Evolutionary conservation across 2,888 invertebrate genomes (phyloP).

Genomic region (Trypoxylon attenuatum): DNA sequence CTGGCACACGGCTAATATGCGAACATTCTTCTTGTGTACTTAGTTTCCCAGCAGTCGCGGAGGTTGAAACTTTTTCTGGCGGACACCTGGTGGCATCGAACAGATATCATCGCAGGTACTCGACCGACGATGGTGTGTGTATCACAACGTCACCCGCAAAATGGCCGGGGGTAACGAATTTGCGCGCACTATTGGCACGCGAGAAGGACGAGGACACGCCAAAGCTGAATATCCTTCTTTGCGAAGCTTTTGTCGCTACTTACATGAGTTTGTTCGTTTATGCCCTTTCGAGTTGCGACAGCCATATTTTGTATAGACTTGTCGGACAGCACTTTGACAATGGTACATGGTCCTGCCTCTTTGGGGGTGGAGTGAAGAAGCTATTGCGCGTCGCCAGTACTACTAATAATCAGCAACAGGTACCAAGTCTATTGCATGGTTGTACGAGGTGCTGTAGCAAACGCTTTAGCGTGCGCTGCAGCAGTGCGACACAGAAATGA

Average conservation of each 20-base stretch:
- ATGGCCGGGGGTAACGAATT: conserved; percentile 97
- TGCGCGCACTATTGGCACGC: conserved; percentile 91
- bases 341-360: conserved; percentile 87
- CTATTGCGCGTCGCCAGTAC: conserved; percentile 86
- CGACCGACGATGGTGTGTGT: conserved; percentile 85
- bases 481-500: too few species aligned
- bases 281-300: conserved; percentile 94
- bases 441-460: too few species aligned
- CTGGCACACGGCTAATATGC: not conserved
- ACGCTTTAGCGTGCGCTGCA: too few species aligned
- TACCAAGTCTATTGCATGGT: conserved; percentile 14
- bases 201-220: conserved; percentile 97
- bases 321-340: conserved; percentile 88
- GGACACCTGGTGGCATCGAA: conserved; percentile 81
- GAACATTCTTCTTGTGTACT: not conserved
- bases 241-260: conserved; percentile 95
- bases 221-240: conserved; percentile 90
- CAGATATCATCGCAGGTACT: conserved; percentile 82
- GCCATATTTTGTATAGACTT: conserved; percentile 91
- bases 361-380: conserved; percentile 93
- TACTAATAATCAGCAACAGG: conserved; percentile 71
- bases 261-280: conserved; percentile 94
- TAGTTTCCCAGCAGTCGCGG: conserved; percentile 69
- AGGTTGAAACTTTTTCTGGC: conserved; percentile 70
- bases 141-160: conserved; percentile 90